A percentile compares a stretch with the other conserved stretches of the same genome.
These are phyloP conservation scores for Porites evermanni DNA, from an alignment of 92 coral and sea anemone species.

Conservation along the genomic window DNA sequence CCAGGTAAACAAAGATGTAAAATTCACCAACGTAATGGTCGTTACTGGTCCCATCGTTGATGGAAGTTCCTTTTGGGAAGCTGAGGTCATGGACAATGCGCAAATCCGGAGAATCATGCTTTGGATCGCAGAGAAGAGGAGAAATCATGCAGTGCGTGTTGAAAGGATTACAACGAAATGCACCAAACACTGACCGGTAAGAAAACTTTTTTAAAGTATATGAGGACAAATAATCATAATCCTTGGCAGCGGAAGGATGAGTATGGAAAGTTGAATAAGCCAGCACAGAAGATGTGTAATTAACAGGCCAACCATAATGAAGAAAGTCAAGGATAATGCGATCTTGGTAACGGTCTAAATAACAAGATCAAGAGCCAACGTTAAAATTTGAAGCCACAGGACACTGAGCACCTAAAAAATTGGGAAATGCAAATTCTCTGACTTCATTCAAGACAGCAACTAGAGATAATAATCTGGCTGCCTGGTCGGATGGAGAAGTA, in stretches of 20 bases:
- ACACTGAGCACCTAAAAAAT: slow-evolving; percentile 38
- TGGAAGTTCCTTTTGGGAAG: slow-evolving; percentile 41
- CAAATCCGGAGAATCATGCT: slow-evolving; percentile 49
- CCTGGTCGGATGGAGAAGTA: background rate
- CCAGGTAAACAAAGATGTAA: slow-evolving; percentile 51
- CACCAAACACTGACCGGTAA: slow-evolving; percentile 48
- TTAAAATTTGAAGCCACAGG: slow-evolving; percentile 33
- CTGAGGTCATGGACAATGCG: slow-evolving; percentile 60
- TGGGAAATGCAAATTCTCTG: slow-evolving; percentile 17
- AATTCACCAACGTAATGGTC: slow-evolving; percentile 40
- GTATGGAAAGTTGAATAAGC: slow-evolving; percentile 33
- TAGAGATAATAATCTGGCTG: slow-evolving; percentile 2
- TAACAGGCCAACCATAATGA: slow-evolving; percentile 62
- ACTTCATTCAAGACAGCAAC: slow-evolving; percentile 34
- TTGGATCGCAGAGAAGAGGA: slow-evolving; percentile 60
- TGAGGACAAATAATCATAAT: slow-evolving; percentile 35
- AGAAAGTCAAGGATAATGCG: slow-evolving; percentile 43
- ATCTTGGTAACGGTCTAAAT: slow-evolving; percentile 61
- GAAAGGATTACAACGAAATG: slow-evolving; percentile 49
- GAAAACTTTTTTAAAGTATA: slow-evolving; percentile 47
- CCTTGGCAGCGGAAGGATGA: slow-evolving; percentile 46
- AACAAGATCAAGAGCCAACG: slow-evolving; percentile 29
- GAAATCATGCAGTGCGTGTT: slow-evolving; percentile 52
- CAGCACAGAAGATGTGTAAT: background rate
- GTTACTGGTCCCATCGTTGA: slow-evolving; percentile 52